Percentiles rank a stretch among this genome's conserved stretches.
Evolutionary conservation across 2,797 vertebrate genomes (phyloP).

Genomic region (Chelmon rostratus): DNA sequence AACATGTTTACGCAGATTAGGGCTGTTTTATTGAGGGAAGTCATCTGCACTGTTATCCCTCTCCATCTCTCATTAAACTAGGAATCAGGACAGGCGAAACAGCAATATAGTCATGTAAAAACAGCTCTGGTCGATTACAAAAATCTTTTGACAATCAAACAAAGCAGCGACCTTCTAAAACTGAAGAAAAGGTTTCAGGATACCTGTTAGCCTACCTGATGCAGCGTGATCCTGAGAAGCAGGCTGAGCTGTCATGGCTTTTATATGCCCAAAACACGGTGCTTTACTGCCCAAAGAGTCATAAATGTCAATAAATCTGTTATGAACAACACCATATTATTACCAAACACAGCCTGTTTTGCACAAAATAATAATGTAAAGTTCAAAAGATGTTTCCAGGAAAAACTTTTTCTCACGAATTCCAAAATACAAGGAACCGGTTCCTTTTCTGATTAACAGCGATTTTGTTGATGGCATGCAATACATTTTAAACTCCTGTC

Average conservation of each 20-base stretch:
- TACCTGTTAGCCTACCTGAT: constrained; percentile 70
- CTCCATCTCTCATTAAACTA: constrained; percentile 28
- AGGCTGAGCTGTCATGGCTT: constrained; percentile 43
- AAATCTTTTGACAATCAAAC: not conserved
- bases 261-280: constrained; percentile 72
- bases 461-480: constrained; percentile 42
- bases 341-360: constrained; percentile 74
- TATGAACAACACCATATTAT: constrained; percentile 64
- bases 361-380: constrained; percentile 71
- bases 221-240: constrained; percentile 46
- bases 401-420: constrained; percentile 38
- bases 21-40: not conserved
- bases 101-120: not conserved
- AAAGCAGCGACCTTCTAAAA: constrained; percentile 16
- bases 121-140: not conserved
- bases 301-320: constrained; percentile 77
- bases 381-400: constrained; percentile 69
- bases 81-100: constrained; percentile 2
- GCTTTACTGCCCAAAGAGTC: constrained; percentile 70
- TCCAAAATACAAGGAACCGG: constrained; percentile 55
- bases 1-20: not conserved
- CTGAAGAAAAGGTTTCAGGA: constrained; percentile 18
- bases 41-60: not conserved
- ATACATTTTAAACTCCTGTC: constrained; percentile 25
- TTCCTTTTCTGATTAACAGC: constrained; percentile 51